Conservation (phyloP, 2,113 vertebrate species). For the Phylloscopus trochilus region DNA sequence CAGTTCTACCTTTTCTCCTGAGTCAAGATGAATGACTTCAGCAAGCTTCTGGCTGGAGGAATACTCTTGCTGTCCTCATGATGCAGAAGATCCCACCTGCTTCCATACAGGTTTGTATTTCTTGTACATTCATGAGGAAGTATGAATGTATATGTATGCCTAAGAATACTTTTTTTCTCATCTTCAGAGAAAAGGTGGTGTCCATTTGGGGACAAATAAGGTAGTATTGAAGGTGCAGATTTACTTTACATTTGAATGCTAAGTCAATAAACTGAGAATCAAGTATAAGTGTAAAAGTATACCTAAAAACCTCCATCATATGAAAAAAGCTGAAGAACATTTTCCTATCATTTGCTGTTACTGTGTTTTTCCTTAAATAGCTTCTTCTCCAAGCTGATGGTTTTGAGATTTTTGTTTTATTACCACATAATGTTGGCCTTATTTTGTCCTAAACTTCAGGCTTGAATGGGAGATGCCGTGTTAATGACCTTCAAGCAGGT, state of each 20-base stretch:
- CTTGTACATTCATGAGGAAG: background rate
- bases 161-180: background rate
- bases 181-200: background rate
- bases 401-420: background rate
- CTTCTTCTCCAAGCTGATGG: background rate
- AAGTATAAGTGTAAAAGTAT: background rate
- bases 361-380: background rate
- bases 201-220: background rate
- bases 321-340: background rate
- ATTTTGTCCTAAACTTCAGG: background rate
- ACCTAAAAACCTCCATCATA: background rate
- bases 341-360: background rate
- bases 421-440: background rate
- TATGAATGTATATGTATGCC: background rate
- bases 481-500: background rate
- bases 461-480: background rate
- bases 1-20: background rate
- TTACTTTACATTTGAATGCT: background rate
- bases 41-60: background rate
- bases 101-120: background rate
- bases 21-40: background rate
- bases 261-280: background rate
- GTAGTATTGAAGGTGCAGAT: background rate
- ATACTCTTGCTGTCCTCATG: background rate
- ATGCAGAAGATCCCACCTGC: background rate